A percentile compares a stretch with the other conserved stretches of the same genome.
phyloP scores from a whole-genome alignment of 2,888 invertebrate species.

The Nymphalis urticae region DNA sequence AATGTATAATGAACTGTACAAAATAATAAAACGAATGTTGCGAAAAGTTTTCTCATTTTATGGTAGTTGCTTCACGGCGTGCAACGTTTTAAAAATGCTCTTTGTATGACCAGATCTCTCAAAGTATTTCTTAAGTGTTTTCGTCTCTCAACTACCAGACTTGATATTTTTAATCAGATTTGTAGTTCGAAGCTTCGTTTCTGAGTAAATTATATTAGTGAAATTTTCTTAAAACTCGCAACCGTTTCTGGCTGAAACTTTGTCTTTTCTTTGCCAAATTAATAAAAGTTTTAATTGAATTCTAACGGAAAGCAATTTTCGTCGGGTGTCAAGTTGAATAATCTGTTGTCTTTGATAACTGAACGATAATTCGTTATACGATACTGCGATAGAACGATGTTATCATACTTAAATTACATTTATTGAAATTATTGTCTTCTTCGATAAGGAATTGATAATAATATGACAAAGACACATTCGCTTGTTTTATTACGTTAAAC shows the following conservation, averaged over 20 bases:
- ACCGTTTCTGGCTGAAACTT: constrained; percentile 60
- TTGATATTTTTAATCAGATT: constrained; percentile 34
- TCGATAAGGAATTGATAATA: background rate
- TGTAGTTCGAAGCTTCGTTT: constrained; percentile 54
- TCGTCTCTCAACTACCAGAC: constrained; percentile 14
- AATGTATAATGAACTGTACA: background rate
- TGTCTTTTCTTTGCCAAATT: constrained; percentile 72
- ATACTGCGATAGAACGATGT: constrained; percentile 7
- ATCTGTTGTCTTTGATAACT: constrained; percentile 39
- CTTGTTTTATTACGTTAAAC: too few species aligned
- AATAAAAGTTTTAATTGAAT: constrained; percentile 81
- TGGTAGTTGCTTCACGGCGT: constrained; percentile 11
- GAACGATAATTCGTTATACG: constrained; percentile 5
- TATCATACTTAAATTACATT: constrained; percentile 7
- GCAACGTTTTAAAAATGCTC: constrained; percentile 15
- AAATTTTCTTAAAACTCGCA: constrained; percentile 65
- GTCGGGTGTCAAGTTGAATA: constrained; percentile 48
- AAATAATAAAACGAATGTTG: background rate
- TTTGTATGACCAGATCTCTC: constrained; percentile 12
- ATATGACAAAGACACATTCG: background rate
- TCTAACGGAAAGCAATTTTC: constrained; percentile 66
- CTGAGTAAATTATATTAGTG: constrained; percentile 71
- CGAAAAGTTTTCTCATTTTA: background rate
- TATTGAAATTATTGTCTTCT: constrained; percentile 3
- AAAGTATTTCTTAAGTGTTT: constrained; percentile 19